Base-by-base conservation (phyloP, 2,888 invertebrate species). In the Perithous albicinctus region DNA sequence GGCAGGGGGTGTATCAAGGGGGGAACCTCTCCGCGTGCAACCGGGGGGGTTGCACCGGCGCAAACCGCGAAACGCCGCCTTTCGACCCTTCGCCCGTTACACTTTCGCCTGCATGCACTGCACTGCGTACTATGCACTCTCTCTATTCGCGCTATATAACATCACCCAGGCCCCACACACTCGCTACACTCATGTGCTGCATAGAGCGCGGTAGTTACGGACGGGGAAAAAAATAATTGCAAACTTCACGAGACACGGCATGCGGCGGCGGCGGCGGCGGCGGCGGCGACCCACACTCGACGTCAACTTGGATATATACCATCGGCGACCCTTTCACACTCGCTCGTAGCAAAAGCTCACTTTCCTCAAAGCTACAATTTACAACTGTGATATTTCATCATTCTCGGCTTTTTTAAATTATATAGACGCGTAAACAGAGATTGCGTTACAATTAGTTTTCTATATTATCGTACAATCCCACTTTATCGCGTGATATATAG, bases 221-320 rank as follows among this genome's bases (percentile, higher is more conserved):
- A 48, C 54, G 84, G 83, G n/a, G 70, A 66, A 70, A 82, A 86
- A 86, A 87, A 87, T 86, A 87, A 88, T 88, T 86, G 82, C 82
- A 82, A 85, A 76, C 82, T 83, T 84, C 73, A 74, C 77, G 63
- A 72, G 64, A 38, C 64, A 59, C 43, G 61, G 61, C 69, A 66
- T 72, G 70, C 18, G 32, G n/a, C n/a, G n/a, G n/a, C n/a, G n/a
- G n/a, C n/a, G n/a, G n/a, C n/a, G n/a, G n/a, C n/a, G n/a, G n/a
- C n/a, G n/a, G n/a, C n/a, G n/a, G 54, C 70, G 20, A 82, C 46
- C 64, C 70, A 66, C 82, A 74, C 66, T 75, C 75, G 56, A 63
- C 77, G 77, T 63, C 38, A 66, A 78, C 18, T 70, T 35, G 43
- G 56, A 43, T 51, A 67, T 69, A 70, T 69, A 70, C 32, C 66